Conservation (phyloP, 2,888 invertebrate species). For the Geophilus truncorum region DNA sequence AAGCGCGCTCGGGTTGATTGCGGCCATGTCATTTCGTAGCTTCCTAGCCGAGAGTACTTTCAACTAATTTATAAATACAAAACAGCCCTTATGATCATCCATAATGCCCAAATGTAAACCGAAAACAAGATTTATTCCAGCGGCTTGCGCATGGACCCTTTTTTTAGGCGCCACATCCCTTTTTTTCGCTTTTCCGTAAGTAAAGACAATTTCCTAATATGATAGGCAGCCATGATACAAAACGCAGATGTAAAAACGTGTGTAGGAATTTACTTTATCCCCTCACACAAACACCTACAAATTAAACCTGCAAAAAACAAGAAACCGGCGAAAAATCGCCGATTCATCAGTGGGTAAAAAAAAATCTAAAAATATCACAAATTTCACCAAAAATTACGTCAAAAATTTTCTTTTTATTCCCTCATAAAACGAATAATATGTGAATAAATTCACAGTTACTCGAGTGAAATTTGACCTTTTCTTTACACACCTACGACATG, state of each 20-base stretch:
- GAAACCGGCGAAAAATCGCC: not conserved
- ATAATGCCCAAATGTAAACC: slow-evolving; percentile 92
- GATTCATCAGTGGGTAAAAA: no score
- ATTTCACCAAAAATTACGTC: no score
- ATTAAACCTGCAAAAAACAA: not conserved
- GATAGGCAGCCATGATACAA: slow-evolving; percentile 9
- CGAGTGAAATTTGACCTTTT: slow-evolving; percentile 20
- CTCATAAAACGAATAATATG: not conserved
- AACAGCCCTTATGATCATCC: slow-evolving; percentile 28
- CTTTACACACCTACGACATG: not conserved
- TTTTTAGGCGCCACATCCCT: slow-evolving; percentile 86
- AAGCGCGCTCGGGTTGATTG: slow-evolving; percentile 27
- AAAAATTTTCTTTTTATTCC: no score
- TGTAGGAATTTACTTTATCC: not conserved
- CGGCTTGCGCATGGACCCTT: slow-evolving; percentile 96
- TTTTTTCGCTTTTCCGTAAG: slow-evolving; percentile 98
- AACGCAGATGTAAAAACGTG: not conserved
- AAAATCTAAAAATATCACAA: no score
- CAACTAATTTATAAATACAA: not conserved
- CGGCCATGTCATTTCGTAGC: slow-evolving; percentile 18
- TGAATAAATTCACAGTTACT: not conserved
- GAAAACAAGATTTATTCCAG: slow-evolving; percentile 95
- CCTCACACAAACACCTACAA: not conserved
- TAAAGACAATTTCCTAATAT: slow-evolving; percentile 49
- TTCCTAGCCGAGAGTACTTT: slow-evolving; percentile 11